phyloP scores from a whole-genome alignment of 2,888 invertebrate genomes.

The Noctua fimbriata region DNA sequence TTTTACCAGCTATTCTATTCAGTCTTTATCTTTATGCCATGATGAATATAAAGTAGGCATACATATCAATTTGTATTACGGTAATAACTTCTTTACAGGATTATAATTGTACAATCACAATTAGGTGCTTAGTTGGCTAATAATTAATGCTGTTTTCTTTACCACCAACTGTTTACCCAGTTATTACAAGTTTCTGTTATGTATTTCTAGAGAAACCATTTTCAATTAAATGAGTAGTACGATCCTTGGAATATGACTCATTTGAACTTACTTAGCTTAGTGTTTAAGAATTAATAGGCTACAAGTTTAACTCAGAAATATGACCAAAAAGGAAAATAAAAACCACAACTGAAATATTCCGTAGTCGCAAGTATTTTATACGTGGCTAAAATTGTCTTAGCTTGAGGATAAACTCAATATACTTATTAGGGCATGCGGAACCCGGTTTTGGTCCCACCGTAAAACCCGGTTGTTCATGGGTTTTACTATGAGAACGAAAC shows the following conservation, averaged over 20 bases:
- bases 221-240: slow-evolving; percentile 25
- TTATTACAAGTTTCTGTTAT: slow-evolving; percentile 20
- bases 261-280: slow-evolving; percentile 4
- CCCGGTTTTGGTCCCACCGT: too few relatives aligned
- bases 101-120: slow-evolving; percentile 33
- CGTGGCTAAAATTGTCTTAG: neutral
- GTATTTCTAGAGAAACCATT: slow-evolving; percentile 43
- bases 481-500: too few relatives aligned
- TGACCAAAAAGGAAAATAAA: slow-evolving; percentile 15
- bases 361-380: neutral
- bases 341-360: slow-evolving; percentile 3
- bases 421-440: neutral
- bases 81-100: slow-evolving; percentile 18
- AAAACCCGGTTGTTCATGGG: too few relatives aligned
- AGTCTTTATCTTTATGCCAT: slow-evolving; percentile 15
- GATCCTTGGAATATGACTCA: slow-evolving; percentile 51
- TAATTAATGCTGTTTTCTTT: slow-evolving; percentile 30
- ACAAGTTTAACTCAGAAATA: slow-evolving; percentile 5
- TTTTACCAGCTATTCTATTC: neutral
- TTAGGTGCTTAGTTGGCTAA: slow-evolving; percentile 3
- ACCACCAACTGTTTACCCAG: slow-evolving; percentile 3
- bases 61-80: slow-evolving; percentile 20
- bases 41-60: slow-evolving; percentile 32
- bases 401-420: slow-evolving; percentile 1
- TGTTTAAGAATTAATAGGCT: slow-evolving; percentile 8